Conservation (phyloP, 2,888 invertebrate species). For the Hyles lineata region DNA sequence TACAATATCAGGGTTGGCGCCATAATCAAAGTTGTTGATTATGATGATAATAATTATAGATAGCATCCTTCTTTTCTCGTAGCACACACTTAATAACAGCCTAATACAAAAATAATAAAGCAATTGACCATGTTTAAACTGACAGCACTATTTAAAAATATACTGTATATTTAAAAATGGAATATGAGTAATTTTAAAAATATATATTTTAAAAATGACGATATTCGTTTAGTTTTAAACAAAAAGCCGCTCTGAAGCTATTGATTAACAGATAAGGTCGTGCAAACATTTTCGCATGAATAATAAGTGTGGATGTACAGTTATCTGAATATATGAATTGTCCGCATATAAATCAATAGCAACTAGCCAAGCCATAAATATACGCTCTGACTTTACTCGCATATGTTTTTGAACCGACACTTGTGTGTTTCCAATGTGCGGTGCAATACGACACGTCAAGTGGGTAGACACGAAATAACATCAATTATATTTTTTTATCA, state of each 20-base stretch:
- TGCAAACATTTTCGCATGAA: slow-evolving; percentile 36
- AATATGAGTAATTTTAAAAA: too few species aligned
- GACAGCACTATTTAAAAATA: too few species aligned
- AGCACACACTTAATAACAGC: too few species aligned
- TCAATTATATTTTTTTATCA: not conserved
- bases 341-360: slow-evolving; percentile 69
- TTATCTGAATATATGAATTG: slow-evolving; percentile 54
- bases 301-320: slow-evolving; percentile 42
- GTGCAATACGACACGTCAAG: not conserved
- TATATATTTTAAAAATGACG: too few species aligned
- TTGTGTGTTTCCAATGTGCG: slow-evolving; percentile 48
- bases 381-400: slow-evolving; percentile 51
- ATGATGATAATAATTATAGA: too few species aligned
- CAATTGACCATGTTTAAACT: too few species aligned
- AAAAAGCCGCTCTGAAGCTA: not conserved
- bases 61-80: too few species aligned
- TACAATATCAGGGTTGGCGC: too few species aligned
- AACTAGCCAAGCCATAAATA: slow-evolving; percentile 65
- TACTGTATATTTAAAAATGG: too few species aligned
- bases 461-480: not conserved
- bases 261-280: not conserved
- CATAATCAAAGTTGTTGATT: too few species aligned
- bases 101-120: too few species aligned
- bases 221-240: too few species aligned
- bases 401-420: slow-evolving; percentile 54